Conservation (phyloP, 2,113 vertebrate species). For the human (Homo sapiens) region DNA sequence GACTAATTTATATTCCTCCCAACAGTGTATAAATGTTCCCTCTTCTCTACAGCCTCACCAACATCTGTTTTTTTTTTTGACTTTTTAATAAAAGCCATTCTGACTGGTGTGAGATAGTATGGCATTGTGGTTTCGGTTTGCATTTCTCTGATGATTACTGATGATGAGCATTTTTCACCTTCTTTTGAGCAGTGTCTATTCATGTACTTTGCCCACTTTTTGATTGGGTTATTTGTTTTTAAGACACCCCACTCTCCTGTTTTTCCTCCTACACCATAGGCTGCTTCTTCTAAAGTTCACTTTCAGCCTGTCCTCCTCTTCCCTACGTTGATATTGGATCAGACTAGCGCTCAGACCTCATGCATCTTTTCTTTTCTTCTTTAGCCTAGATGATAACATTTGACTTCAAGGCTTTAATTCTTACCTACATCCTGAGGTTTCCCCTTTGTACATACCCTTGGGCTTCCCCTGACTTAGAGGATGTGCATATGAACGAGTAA, state of each 20-base stretch:
- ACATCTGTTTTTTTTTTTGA: too few relatives aligned
- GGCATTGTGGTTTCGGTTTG: too few relatives aligned
- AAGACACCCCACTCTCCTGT: background rate
- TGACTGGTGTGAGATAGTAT: too few relatives aligned
- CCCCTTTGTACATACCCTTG: background rate
- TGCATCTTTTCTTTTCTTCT: background rate
- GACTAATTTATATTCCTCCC: too few relatives aligned
- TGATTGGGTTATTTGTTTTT: background rate
- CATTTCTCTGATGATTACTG: too few relatives aligned
- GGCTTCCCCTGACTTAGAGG: background rate
- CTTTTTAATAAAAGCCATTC: too few relatives aligned
- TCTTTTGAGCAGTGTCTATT: too few relatives aligned
- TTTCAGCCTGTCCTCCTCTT: background rate
- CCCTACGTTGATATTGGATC: background rate
- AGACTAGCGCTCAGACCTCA: background rate
- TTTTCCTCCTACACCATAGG: background rate
- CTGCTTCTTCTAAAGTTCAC: background rate
- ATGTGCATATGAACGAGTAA: background rate
- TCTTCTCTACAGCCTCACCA: too few relatives aligned
- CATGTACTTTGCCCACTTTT: too few relatives aligned
- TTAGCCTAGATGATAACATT: background rate
- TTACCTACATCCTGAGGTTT: background rate
- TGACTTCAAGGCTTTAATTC: background rate
- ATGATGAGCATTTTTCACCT: too few relatives aligned
- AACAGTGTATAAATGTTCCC: too few relatives aligned